Conservation (phyloP, 2,888 invertebrate genomes). For the Schizaphis graminum region DNA sequence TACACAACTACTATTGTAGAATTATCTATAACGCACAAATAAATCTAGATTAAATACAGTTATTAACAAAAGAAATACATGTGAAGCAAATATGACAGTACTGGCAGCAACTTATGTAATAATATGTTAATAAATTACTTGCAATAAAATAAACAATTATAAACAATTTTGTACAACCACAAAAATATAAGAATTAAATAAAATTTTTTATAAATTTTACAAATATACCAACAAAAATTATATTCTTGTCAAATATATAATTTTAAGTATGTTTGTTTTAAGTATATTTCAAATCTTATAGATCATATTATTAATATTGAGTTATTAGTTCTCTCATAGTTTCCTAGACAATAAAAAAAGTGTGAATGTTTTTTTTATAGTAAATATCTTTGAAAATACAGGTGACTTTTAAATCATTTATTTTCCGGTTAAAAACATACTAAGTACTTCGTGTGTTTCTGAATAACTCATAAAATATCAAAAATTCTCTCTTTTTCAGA, state of each 20-base stretch:
- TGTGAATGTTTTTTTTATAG: background rate
- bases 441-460: background rate
- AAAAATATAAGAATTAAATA: background rate
- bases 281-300: background rate
- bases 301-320: background rate
- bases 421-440: background rate
- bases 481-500: background rate
- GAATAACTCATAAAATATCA: background rate
- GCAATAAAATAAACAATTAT: background rate
- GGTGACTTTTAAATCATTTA: background rate
- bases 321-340: background rate
- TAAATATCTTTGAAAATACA: background rate
- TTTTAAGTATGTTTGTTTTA: background rate
- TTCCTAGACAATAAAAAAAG: background rate
- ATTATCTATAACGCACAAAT: background rate
- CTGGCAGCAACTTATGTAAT: background rate
- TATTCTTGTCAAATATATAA: background rate
- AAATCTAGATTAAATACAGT: background rate
- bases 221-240: too few species aligned
- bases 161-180: background rate
- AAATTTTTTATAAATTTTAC: background rate
- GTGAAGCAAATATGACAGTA: slow-evolving; percentile 5
- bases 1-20: background rate
- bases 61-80: slow-evolving; percentile 21
- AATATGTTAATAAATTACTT: slow-evolving; percentile 18